phyloP scores from a whole-genome alignment of 1,140 invertebrate species.

The Atta cephalotes region DNA sequence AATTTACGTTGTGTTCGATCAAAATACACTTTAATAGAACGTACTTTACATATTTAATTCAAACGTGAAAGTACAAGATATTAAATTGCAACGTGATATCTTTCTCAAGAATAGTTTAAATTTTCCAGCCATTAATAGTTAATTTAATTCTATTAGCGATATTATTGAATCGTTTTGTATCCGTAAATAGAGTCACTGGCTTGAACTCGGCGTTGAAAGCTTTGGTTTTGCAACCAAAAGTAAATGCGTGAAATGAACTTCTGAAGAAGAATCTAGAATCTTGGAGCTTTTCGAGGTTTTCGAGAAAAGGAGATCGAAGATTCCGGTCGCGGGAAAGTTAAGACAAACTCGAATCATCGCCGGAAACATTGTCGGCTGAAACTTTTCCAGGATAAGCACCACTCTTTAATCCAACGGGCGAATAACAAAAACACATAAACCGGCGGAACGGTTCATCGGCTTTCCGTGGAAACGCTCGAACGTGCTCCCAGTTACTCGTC shows the following conservation, averaged over 20 bases:
- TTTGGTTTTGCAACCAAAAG: constrained; percentile 16
- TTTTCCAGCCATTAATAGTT: not conserved
- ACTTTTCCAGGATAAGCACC: constrained; percentile 42
- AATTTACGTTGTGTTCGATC: not conserved
- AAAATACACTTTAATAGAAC: not conserved
- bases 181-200: not conserved
- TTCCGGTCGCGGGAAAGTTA: constrained; percentile 25
- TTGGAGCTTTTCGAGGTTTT: constrained; percentile 7
- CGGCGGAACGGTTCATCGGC: constrained; percentile 41
- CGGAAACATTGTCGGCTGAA: constrained; percentile 44
- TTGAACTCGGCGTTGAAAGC: not conserved
- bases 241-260: constrained; percentile 29
- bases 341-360: constrained; percentile 54
- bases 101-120: not conserved
- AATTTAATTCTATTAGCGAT: constrained; percentile 16
- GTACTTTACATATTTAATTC: not conserved
- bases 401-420: constrained; percentile 46
- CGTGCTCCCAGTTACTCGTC: constrained; percentile 52
- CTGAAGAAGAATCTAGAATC: not conserved
- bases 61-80: not conserved
- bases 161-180: constrained; percentile 19
- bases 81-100: not conserved
- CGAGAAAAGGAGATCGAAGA: constrained; percentile 8
- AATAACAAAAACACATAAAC: constrained; percentile 62
- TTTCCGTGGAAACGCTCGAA: constrained; percentile 55